Evolutionary conservation across 1,140 invertebrate genomes (phyloP).

Genomic region (Drosophila nannoptera): DNA sequence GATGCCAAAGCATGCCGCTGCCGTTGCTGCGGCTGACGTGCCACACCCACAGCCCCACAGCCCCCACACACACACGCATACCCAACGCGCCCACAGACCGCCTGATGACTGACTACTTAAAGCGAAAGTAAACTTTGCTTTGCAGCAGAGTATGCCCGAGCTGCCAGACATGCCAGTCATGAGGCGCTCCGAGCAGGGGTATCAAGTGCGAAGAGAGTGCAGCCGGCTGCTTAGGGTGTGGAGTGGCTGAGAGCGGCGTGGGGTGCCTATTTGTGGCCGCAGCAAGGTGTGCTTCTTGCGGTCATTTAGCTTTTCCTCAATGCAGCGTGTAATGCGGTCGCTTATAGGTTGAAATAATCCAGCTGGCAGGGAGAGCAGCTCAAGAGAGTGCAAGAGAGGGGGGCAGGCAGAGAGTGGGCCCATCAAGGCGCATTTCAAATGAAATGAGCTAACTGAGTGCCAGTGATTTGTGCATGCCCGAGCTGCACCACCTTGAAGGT

Average conservation of each 20-base stretch:
- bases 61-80: too few species aligned
- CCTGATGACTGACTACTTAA: constrained; percentile 65
- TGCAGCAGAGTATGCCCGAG: constrained; percentile 44
- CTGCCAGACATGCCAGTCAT: constrained; percentile 11
- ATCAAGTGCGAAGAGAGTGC: not conserved
- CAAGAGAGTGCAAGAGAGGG: not conserved
- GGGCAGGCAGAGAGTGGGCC: not conserved
- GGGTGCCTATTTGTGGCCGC: constrained; percentile 23
- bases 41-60: constrained; percentile 13
- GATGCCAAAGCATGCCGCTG: constrained; percentile 19
- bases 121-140: constrained; percentile 74
- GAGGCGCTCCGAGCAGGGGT: not conserved
- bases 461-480: constrained; percentile 21
- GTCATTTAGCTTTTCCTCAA: constrained; percentile 74
- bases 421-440: constrained; percentile 40
- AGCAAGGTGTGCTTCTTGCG: constrained; percentile 66
- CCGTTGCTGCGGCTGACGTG: constrained; percentile 42
- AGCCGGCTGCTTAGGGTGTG: not conserved
- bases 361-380: not conserved
- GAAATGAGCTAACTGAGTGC: constrained; percentile 8
- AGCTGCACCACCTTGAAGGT: not conserved
- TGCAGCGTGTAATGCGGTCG: constrained; percentile 74
- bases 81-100: not conserved
- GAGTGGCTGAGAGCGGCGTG: not conserved
- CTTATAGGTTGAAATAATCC: constrained; percentile 58